Conservation (phyloP, 2,888 invertebrate genomes). For the Papilio elwesi region DNA sequence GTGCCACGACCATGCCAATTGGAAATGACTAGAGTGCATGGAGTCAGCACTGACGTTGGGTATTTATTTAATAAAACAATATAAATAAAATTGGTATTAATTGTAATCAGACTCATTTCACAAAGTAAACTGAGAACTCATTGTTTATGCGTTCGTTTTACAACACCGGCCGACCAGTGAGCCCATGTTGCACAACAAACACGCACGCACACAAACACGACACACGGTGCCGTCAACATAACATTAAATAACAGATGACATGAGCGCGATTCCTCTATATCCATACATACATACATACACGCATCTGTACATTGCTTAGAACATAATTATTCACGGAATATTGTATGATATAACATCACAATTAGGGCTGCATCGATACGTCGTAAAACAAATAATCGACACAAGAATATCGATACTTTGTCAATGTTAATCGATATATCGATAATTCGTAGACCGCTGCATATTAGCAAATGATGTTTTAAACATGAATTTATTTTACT, state of each 20-base stretch:
- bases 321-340: conserved; percentile 14
- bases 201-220: conserved; percentile 40
- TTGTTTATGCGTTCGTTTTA: conserved; percentile 60
- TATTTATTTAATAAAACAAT: conserved; percentile 50
- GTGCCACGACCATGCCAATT: too few species aligned
- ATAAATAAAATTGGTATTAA: conserved; percentile 67
- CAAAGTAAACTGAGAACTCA: conserved; percentile 78
- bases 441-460: background rate
- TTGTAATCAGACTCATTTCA: conserved; percentile 82
- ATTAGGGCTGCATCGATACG: conserved; percentile 1
- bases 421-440: background rate
- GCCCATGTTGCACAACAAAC: conserved; percentile 45
- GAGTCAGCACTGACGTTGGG: too few species aligned
- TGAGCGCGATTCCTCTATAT: conserved; percentile 43
- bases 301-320: conserved; percentile 42
- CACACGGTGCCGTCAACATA: conserved; percentile 51
- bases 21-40: too few species aligned
- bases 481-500: too few species aligned
- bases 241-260: conserved; percentile 46
- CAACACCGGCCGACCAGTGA: conserved; percentile 60
- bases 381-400: too few species aligned
- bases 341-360: background rate
- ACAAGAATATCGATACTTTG: background rate
- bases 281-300: conserved; percentile 46
- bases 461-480: too few species aligned